These are phyloP conservation scores for Girardinichthys multiradiatus DNA, from an alignment of 2,113 vertebrate species.

Conservation along the genomic window DNA sequence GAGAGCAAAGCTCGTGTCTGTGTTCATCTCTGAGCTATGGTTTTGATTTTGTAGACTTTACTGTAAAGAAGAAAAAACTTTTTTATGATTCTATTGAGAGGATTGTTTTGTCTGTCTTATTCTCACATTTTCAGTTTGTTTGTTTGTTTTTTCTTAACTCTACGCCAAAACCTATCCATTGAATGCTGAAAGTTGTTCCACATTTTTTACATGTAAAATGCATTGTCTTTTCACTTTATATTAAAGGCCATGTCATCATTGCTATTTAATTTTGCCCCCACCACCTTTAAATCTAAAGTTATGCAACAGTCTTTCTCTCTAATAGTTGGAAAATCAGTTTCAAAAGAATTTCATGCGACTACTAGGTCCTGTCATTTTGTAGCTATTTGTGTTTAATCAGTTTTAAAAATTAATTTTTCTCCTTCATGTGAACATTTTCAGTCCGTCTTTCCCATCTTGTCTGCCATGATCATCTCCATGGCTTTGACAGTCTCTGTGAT, in stretches of 20 bases:
- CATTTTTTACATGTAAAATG: constrained; percentile 55
- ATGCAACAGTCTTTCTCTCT: constrained; percentile 51
- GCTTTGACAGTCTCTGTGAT: constrained; percentile 36
- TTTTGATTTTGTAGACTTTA: constrained; percentile 78
- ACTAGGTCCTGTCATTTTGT: constrained; percentile 23
- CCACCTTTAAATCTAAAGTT: constrained; percentile 27
- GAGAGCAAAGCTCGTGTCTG: constrained; percentile 61
- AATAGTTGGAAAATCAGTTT: constrained; percentile 46
- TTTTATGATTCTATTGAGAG: constrained; percentile 74
- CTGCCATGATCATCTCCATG: constrained; percentile 23
- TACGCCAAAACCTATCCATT: constrained; percentile 72
- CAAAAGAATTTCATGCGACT: constrained; percentile 19
- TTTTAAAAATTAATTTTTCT: background rate
- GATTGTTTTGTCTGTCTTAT: constrained; percentile 60
- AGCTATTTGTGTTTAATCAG: constrained; percentile 17
- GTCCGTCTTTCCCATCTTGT: constrained; percentile 9
- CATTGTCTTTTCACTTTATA: constrained; percentile 71
- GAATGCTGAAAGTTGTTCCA: constrained; percentile 66
- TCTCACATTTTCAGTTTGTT: constrained; percentile 51
- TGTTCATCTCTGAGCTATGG: constrained; percentile 65
- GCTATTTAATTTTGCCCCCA: constrained; percentile 60
- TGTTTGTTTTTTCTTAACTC: constrained; percentile 41
- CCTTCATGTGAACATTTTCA: constrained; percentile 38
- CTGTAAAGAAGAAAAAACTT: constrained; percentile 73
- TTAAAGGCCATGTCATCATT: constrained; percentile 69